A percentile compares a stretch with the other conserved stretches of the same genome.
phyloP scores from a whole-genome alignment of 2,113 vertebrate species.

The Ciconia maguari region DNA sequence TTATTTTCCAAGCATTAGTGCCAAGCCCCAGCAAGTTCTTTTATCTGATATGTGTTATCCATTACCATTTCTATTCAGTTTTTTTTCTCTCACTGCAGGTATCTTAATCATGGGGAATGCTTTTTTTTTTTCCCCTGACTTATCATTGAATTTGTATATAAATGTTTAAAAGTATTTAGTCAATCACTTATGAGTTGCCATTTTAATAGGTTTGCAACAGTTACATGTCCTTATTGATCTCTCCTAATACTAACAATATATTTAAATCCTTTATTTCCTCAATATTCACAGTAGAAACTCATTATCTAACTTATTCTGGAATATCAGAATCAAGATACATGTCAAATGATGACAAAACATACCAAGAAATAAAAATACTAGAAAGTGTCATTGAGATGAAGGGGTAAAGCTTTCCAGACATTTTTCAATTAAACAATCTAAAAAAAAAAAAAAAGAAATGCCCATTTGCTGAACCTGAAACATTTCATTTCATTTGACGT shows the following conservation, averaged over 20 bases:
- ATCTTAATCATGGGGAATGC: not conserved
- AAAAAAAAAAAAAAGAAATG: not conserved
- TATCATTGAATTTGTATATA: not conserved
- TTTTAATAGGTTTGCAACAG: not conserved
- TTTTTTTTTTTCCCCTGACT: not conserved
- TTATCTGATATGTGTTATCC: not conserved
- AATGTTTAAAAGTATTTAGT: not conserved
- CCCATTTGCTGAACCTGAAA: not conserved
- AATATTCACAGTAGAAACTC: not conserved
- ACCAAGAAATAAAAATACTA: not conserved
- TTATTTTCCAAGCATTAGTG: not conserved
- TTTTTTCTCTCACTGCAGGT: not conserved
- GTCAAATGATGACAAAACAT: not conserved
- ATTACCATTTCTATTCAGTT: not conserved
- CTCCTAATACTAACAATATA: not conserved
- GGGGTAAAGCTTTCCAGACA: not conserved
- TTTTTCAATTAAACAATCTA: not conserved
- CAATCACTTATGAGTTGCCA: not conserved
- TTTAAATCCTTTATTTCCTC: not conserved
- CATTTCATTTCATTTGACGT: not conserved
- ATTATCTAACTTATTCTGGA: not conserved
- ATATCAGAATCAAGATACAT: not conserved
- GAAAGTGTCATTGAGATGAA: not conserved
- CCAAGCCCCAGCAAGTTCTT: not conserved
- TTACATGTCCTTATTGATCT: not conserved